These are phyloP conservation scores for Bugula neritina DNA, from an alignment of 2,888 invertebrate genomes.

Conservation along the genomic window DNA sequence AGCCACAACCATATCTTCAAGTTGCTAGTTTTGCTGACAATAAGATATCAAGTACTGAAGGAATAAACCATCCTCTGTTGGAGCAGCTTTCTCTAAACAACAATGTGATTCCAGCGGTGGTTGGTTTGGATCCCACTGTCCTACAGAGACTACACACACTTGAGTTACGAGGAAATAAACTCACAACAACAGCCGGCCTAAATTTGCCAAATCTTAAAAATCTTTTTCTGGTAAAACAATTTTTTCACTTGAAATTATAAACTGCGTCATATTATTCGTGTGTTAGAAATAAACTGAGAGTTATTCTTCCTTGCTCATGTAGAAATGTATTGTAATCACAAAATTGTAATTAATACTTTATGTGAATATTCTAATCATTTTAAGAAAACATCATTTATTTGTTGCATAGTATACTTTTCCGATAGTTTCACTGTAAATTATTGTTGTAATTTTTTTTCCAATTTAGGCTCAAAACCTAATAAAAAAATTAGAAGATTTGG, in stretches of 20 bases:
- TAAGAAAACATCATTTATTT: no score
- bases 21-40: slow-evolving; percentile 50
- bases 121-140: slow-evolving; percentile 41
- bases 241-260: no score
- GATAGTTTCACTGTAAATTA: no score
- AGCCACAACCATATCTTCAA: slow-evolving; percentile 51
- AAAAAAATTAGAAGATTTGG: slow-evolving; percentile 46
- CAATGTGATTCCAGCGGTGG: slow-evolving; percentile 44
- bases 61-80: slow-evolving; percentile 50
- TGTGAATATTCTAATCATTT: no score
- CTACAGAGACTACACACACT: slow-evolving; percentile 48
- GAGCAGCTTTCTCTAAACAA: slow-evolving; percentile 49
- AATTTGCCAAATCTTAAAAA: slow-evolving; percentile 50
- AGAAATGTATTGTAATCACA: no score
- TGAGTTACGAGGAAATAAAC: slow-evolving; percentile 49
- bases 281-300: no score
- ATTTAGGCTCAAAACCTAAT: slow-evolving; percentile 48
- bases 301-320: no score
- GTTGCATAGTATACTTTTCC: not conserved
- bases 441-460: not conserved
- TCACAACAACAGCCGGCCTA: slow-evolving; percentile 47
- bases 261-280: no score
- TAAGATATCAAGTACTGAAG: slow-evolving; percentile 45
- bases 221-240: slow-evolving; percentile 51
- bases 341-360: no score